Evolutionary conservation across 2,113 vertebrate genomes (phyloP), one percentile per base, ranked within the genome.

Genomic region (Pongo pygmaeus): DNA sequence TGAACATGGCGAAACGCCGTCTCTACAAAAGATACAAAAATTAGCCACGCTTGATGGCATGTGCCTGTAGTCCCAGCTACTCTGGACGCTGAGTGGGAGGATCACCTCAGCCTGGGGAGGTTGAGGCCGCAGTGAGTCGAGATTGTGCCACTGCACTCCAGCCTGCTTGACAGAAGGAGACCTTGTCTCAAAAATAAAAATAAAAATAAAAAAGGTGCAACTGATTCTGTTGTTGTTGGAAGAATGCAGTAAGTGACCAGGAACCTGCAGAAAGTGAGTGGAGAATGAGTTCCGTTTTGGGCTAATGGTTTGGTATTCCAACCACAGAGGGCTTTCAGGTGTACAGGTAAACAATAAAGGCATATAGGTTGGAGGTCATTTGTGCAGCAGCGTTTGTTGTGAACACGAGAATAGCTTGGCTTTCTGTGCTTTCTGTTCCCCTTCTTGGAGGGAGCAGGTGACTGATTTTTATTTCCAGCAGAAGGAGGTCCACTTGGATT

Each of bases 381-480:
- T 57, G 1, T 18, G 32, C 32, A 10, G 69, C 84, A 12, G 0
- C 18, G 57, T 85, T 23, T 1, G 69, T 18, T 78, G 80, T 70
- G 90, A 91, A 79, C 52, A 30, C 0, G 2, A 81, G 78, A 40
- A 11, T 32, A 72, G 61, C 69, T 83, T 25, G 38, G 86, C 67
- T 61, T 64, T 78, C 59, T 92, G 74, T 32, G 22, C 61, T 70
- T 70, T 35, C 17, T 8, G 16, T 57, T 92, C 70, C 0, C 12
- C 70, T 81, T 81, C 70, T 74, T 50, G 3, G 50, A 84, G 85
- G n/a, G 46, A 67, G 57, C 92, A 55, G 90, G 48, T 90, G 96
- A 89, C 69, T 46, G 59, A 52, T 93, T 93, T 94, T 94, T 95
- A 67, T 94, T 96, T 61, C 74, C n/a, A 50, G 83, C 75, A 92